phyloP scores from a whole-genome alignment of 2,888 invertebrate genomes.

The Bombylius discolor region DNA sequence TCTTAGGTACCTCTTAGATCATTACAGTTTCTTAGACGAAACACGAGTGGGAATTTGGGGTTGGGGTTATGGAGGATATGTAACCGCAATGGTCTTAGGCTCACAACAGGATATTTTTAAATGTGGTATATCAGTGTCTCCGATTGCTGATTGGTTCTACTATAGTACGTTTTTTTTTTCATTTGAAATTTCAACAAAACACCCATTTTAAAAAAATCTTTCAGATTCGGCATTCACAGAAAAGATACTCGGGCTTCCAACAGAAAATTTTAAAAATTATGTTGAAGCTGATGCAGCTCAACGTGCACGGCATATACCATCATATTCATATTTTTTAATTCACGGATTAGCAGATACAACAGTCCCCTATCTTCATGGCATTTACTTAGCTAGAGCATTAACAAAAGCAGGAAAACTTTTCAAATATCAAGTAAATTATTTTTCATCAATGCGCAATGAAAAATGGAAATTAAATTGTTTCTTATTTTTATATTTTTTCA shows the following conservation, averaged over 20 bases:
- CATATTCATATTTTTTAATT: slow-evolving; percentile 75
- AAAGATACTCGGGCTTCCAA: slow-evolving; percentile 76
- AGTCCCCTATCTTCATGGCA: slow-evolving; percentile 87
- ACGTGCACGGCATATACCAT: slow-evolving; percentile 75
- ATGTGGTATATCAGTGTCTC: slow-evolving; percentile 88
- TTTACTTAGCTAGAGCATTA: slow-evolving; percentile 76
- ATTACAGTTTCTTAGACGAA: slow-evolving; percentile 71
- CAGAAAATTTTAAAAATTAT: slow-evolving; percentile 79
- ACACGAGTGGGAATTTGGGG: slow-evolving; percentile 89
- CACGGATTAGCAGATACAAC: slow-evolving; percentile 89
- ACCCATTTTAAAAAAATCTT: not conserved
- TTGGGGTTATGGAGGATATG: slow-evolving; percentile 91
- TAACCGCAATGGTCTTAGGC: slow-evolving; percentile 82
- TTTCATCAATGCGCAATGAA: not conserved
- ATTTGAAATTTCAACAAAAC: too few relatives aligned
- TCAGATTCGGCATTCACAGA: slow-evolving; percentile 93
- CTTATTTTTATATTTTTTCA: slow-evolving; percentile 26
- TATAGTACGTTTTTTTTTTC: slow-evolving; percentile 57
- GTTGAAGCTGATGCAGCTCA: slow-evolving; percentile 85
- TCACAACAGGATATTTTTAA: slow-evolving; percentile 77
- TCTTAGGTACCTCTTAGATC: slow-evolving; percentile 60
- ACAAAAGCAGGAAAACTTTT: slow-evolving; percentile 80
- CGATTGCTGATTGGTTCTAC: slow-evolving; percentile 90
- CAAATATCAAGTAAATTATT: slow-evolving; percentile 68
- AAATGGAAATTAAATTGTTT: not conserved